Conservation (phyloP, 2,113 vertebrate species). For the Anas platyrhynchos region DNA sequence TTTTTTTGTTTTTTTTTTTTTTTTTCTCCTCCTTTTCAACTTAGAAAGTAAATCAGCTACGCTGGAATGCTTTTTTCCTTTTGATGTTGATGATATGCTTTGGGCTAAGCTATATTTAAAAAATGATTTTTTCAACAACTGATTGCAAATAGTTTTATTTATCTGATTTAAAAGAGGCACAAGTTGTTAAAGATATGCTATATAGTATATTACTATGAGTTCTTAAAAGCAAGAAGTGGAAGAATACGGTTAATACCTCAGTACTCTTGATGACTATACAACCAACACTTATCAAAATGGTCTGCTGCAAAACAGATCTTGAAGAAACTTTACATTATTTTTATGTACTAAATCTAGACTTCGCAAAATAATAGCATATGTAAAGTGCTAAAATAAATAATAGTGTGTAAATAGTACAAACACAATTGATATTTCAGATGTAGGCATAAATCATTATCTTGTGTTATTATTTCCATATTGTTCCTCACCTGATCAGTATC, state of each 20-base stretch:
- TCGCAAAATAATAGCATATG: neutral
- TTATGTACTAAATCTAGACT: neutral
- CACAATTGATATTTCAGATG: neutral
- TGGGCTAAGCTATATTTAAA: neutral
- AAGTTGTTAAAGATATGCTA: neutral
- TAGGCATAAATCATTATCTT: neutral
- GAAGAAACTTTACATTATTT: neutral
- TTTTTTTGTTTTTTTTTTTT: no score
- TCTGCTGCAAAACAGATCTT: neutral
- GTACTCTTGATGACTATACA: neutral
- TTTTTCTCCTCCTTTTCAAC: neutral
- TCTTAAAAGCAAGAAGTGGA: neutral
- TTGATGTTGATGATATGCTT: neutral
- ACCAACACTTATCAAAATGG: neutral
- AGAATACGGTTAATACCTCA: neutral
- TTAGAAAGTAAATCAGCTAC: neutral
- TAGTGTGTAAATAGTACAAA: neutral
- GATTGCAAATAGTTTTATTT: neutral
- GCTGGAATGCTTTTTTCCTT: neutral
- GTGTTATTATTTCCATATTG: neutral
- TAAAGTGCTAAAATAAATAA: neutral
- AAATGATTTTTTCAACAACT: neutral
- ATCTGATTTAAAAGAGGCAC: neutral
- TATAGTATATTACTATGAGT: neutral
- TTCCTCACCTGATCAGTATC: neutral